Conservation (phyloP, 2,888 invertebrate species). For the Balanococcus diminutus region DNA sequence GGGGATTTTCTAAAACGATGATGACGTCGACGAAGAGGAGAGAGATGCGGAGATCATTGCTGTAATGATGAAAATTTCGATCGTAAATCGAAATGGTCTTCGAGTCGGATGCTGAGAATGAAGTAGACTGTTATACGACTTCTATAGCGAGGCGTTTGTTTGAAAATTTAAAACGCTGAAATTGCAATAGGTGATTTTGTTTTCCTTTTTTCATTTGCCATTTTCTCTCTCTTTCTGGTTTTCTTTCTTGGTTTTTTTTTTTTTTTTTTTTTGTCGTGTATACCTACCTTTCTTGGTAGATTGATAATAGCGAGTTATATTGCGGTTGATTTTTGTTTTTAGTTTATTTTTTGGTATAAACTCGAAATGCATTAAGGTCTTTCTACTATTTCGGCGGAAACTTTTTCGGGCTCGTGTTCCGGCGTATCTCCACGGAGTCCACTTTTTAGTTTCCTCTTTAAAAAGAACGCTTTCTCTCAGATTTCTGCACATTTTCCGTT, state of each 20-base stretch:
- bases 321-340: conserved; percentile 18
- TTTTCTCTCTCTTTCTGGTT: no score
- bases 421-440: conserved; percentile 52
- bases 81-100: not conserved
- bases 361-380: conserved; percentile 42
- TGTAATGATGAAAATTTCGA: not conserved
- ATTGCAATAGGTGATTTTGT: not conserved
- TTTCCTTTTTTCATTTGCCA: not conserved
- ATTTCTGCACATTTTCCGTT: conserved; percentile 49
- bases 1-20: not conserved
- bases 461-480: conserved; percentile 44
- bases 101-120: not conserved
- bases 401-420: conserved; percentile 46
- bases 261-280: not conserved
- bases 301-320: conserved; percentile 21
- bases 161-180: conserved; percentile 11
- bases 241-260: not conserved
- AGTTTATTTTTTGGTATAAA: not conserved
- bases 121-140: not conserved
- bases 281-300: not conserved
- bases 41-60: not conserved
- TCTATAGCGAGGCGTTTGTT: not conserved
- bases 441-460: conserved; percentile 41
- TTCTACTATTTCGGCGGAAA: conserved; percentile 47
- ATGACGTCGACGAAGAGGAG: not conserved